Percentiles rank a stretch among this genome's conserved stretches.
phyloP scores from a whole-genome alignment of 2,888 invertebrate genomes.

The Aelia acuminata region DNA sequence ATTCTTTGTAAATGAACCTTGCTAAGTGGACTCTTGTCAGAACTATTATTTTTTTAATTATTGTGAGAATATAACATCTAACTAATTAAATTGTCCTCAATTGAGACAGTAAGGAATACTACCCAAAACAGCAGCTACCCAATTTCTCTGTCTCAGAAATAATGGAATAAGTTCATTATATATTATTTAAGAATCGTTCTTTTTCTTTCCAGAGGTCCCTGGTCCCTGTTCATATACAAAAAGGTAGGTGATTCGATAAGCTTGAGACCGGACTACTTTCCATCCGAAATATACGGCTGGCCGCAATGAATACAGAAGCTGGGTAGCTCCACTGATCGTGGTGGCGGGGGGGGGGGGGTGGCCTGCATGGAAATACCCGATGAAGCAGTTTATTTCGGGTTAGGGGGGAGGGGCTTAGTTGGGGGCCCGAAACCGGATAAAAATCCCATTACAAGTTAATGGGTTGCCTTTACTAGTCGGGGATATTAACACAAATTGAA shows the following conservation, averaged over 20 bases:
- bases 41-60: too few relatives aligned
- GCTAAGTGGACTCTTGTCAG: too few relatives aligned
- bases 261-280: background rate
- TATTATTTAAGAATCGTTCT: background rate
- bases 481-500: slow-evolving; percentile 46
- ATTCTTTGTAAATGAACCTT: too few relatives aligned
- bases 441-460: slow-evolving; percentile 51
- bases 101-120: too few relatives aligned
- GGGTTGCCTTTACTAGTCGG: slow-evolving; percentile 5
- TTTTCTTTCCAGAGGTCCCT: background rate
- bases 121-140: too few relatives aligned
- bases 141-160: too few relatives aligned
- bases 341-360: too few relatives aligned
- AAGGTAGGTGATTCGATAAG: slow-evolving; percentile 4
- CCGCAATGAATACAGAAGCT: background rate
- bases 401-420: background rate
- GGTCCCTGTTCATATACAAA: background rate
- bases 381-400: slow-evolving; percentile 47
- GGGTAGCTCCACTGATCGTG: background rate
- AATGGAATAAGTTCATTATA: too few relatives aligned
- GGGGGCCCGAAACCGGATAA: slow-evolving; percentile 21
- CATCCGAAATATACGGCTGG: background rate
- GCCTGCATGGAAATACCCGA: slow-evolving; percentile 45
- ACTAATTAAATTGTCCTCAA: too few relatives aligned
- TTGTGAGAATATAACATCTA: too few relatives aligned